Percentiles rank a stretch among this genome's conserved stretches.
Evolutionary conservation across 2,888 invertebrate species (phyloP).

Genomic region (Bombylius discolor): DNA sequence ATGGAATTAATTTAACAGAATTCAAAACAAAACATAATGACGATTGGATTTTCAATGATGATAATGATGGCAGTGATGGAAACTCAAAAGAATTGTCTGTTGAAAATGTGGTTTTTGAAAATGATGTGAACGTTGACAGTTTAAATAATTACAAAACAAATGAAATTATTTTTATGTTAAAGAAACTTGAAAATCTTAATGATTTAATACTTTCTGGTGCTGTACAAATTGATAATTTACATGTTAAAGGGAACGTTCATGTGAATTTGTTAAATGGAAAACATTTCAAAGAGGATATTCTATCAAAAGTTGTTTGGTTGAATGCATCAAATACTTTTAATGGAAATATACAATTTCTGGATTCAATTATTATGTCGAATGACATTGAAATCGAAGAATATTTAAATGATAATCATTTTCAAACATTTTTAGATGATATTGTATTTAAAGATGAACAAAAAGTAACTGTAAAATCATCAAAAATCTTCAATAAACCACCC

Average conservation of each 20-base stretch:
- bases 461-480: constrained; percentile 19
- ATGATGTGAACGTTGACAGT: constrained; percentile 23
- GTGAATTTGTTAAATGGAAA: constrained; percentile 24
- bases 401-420: constrained; percentile 31
- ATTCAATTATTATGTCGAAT: constrained; percentile 19
- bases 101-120: constrained; percentile 26
- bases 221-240: constrained; percentile 30
- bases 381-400: constrained; percentile 25
- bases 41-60: too few relatives aligned
- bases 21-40: constrained; percentile 25
- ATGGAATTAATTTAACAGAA: constrained; percentile 28
- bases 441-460: constrained; percentile 29
- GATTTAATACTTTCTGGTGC: constrained; percentile 32
- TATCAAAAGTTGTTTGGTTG: constrained; percentile 33
- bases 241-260: constrained; percentile 29
- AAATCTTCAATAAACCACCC: constrained; percentile 29
- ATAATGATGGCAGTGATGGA: constrained; percentile 1
- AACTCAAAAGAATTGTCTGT: constrained; percentile 25
- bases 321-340: constrained; percentile 31
- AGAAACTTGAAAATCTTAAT: constrained; percentile 25
- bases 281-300: constrained; percentile 24
- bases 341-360: constrained; percentile 23
- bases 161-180: constrained; percentile 23
- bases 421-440: constrained; percentile 32
- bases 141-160: constrained; percentile 33